Percentiles rank a stretch among this genome's conserved stretches.
These are phyloP conservation scores for Tragelaphus strepsiceros DNA, from an alignment of 2,113 vertebrate genomes.

Conservation along the genomic window DNA sequence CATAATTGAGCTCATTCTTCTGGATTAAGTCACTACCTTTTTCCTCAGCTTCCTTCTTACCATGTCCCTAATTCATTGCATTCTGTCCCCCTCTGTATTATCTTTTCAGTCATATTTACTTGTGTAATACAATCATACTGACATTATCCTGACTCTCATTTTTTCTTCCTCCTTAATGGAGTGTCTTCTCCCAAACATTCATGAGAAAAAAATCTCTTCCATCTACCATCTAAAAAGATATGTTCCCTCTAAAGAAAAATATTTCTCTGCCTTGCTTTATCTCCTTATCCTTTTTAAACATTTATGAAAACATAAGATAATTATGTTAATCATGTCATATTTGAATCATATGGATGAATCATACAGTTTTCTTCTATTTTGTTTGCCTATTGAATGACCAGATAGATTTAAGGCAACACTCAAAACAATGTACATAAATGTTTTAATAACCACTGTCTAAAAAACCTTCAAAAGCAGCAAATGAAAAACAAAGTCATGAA, in stretches of 20 bases:
- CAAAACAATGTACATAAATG: neutral
- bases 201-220: neutral
- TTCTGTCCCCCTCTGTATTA: neutral
- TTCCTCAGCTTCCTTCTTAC: neutral
- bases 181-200: neutral
- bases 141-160: neutral
- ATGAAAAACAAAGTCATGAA: neutral
- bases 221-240: neutral
- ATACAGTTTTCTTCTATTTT: neutral
- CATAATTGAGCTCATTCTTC: accelerated
- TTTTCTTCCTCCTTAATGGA: neutral
- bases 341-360: neutral
- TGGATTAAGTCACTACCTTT: neutral
- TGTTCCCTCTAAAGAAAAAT: neutral
- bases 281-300: neutral
- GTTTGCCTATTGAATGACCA: neutral
- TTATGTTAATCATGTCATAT: neutral
- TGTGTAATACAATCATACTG: neutral
- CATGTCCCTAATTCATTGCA: neutral
- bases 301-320: neutral
- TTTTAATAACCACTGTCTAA: neutral
- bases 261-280: neutral
- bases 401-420: neutral
- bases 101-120: neutral
- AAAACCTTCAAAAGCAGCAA: neutral